Percentiles rank a stretch among this genome's conserved stretches.
phyloP scores from a whole-genome alignment of 2,888 invertebrate species.

The Eremobia ochroleuca region DNA sequence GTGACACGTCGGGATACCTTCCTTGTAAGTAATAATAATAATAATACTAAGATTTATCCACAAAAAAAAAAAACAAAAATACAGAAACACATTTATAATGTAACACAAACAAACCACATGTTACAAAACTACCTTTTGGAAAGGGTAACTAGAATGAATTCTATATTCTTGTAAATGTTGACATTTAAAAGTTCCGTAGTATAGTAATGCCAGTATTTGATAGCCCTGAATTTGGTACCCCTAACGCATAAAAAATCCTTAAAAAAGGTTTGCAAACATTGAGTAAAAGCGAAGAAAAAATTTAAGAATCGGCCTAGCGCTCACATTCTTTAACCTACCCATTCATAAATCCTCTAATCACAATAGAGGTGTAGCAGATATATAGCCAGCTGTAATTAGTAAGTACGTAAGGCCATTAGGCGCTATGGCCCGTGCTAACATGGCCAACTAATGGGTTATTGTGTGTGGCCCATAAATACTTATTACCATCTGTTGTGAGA shows the following conservation, averaged over 20 bases:
- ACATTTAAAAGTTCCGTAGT: no score
- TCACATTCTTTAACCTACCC: slow-evolving; percentile 22
- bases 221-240: background rate
- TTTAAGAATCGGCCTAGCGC: background rate
- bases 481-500: slow-evolving; percentile 74
- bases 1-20: no score
- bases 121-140: background rate
- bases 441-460: slow-evolving; percentile 80
- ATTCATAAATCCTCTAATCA: slow-evolving; percentile 60
- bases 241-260: background rate
- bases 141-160: background rate
- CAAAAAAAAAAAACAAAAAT: no score
- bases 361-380: slow-evolving; percentile 48
- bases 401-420: slow-evolving; percentile 69
- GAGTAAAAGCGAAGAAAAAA: background rate
- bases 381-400: slow-evolving; percentile 66
- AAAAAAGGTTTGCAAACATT: background rate
- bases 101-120: background rate
- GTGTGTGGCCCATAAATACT: slow-evolving; percentile 81
- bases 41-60: no score
- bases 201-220: no score
- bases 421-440: slow-evolving; percentile 73
- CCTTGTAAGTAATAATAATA: no score
- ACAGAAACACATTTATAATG: no score
- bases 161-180: no score